Base-by-base conservation (phyloP, 2,113 vertebrate genomes). In the Falcunculus frontatus region DNA sequence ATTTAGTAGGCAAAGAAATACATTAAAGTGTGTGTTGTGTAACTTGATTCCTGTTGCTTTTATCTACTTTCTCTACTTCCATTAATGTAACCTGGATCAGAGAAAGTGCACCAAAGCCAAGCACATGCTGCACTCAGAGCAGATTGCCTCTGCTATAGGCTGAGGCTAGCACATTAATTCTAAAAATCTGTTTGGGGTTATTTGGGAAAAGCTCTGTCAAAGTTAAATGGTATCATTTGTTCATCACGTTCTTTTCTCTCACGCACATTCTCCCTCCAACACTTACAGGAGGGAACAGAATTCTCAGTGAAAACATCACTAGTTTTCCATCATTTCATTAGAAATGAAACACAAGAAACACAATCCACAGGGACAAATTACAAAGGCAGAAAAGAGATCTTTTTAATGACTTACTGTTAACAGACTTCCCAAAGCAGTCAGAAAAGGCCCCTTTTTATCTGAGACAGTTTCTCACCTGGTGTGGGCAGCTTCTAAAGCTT, bases 371-470 rank as follows among this genome's bases (percentile, higher is more conserved):
- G 91, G 78, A 89, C 93, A 95, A 97, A 97, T 97, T 96, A 97
- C 97, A 96, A 97, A 97, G 92, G 95, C 84, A 89, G 96, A 93
- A 96, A 97, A 96, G 84, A 90, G 93, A 96, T 80, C 96, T 92
- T 96, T 97, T 96, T 96, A 98, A 98, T 98, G 97, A 97, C 93
- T 97, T 97, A 47, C 95, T 97, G 97, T 97, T 98, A 98, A 98
- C 97, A 97, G 97, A 97, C 94, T 97, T 97, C 84, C 80, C 88
- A 94, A 96, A 95, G 93, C 90, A 94, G 70, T 77, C 87, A 95
- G 80, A 96, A 95, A 96, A 94, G 68, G 95, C 70, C 82, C 64
- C 84, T 97, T 97, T 98, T 97, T 64, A 93, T 97, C 84, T 65
- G 72, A 96, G 96, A 76, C 69, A 85, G 72, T 97, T 97, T 97